phyloP scores from a whole-genome alignment of 2,888 invertebrate genomes.

The Agapetus fuscipes region DNA sequence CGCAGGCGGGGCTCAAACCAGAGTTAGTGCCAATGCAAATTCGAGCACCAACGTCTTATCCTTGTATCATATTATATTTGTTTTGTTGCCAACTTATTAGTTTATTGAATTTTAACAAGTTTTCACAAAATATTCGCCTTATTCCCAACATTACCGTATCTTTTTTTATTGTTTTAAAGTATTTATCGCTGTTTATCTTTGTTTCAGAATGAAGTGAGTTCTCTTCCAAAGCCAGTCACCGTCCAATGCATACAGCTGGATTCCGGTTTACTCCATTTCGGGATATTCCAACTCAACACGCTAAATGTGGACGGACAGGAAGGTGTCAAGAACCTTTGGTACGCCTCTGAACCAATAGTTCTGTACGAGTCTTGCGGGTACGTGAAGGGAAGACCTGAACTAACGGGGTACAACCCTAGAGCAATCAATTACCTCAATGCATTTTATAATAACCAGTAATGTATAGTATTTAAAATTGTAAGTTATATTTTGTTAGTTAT shows the following conservation, averaged over 20 bases:
- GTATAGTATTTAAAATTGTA: not conserved
- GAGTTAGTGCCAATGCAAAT: too few species aligned
- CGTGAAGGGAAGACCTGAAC: conserved; percentile 51
- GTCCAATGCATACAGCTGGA: conserved; percentile 78
- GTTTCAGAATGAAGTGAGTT: conserved; percentile 48
- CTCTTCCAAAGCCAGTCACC: conserved; percentile 66
- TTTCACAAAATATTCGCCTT: too few species aligned
- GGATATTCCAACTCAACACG: conserved; percentile 76
- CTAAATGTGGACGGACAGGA: conserved; percentile 51
- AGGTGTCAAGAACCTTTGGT: conserved; percentile 70
- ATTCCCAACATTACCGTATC: too few species aligned
- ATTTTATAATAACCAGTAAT: conserved; percentile 59
- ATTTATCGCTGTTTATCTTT: too few species aligned
- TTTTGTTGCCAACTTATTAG: too few species aligned
- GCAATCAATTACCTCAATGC: conserved; percentile 70
- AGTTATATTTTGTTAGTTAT: too few species aligned
- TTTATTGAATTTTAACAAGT: too few species aligned
- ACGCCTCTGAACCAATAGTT: conserved; percentile 53
- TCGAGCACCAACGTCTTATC: too few species aligned
- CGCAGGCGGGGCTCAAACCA: too few species aligned
- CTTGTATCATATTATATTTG: too few species aligned
- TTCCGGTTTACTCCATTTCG: conserved; percentile 68
- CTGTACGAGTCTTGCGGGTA: conserved; percentile 59
- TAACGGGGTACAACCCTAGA: conserved; percentile 68
- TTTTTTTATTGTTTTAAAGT: too few species aligned